Conservation (phyloP, 2,113 vertebrate genomes). For the Thalassarche chlororhynchos region DNA sequence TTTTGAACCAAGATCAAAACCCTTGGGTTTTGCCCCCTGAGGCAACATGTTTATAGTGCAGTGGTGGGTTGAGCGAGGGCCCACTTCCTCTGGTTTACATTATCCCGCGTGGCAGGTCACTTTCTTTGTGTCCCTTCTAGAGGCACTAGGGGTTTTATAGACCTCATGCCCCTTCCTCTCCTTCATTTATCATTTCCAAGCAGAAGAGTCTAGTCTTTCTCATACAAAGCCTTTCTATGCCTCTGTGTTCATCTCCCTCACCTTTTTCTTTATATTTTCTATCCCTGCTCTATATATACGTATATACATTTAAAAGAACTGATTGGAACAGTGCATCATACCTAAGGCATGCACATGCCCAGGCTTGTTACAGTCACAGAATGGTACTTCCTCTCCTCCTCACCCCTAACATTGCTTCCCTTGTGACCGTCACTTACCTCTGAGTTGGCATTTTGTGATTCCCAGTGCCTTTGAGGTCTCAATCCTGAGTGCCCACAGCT, state of each 20-base stretch:
- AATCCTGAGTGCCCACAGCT: not conserved
- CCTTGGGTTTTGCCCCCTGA: not conserved
- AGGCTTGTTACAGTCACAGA: not conserved
- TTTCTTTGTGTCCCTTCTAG: not conserved
- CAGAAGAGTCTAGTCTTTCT: not conserved
- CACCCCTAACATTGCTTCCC: not conserved
- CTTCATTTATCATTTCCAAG: not conserved
- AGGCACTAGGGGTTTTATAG: not conserved
- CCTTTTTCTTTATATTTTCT: not conserved
- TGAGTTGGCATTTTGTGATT: not conserved
- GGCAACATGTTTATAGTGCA: not conserved
- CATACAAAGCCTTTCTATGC: not conserved
- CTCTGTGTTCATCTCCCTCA: not conserved
- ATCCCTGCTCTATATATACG: not conserved
- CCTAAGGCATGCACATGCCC: not conserved
- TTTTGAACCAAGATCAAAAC: not conserved
- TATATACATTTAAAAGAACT: not conserved
- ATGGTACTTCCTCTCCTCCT: not conserved
- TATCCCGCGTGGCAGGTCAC: not conserved
- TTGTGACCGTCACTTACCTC: not conserved
- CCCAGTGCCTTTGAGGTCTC: not conserved
- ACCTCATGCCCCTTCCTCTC: not conserved
- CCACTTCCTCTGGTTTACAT: not conserved
- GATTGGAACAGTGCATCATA: not conserved
- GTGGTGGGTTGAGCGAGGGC: not conserved